These are phyloP conservation scores for Psilanteris sp. DNA, from an alignment of 1,140 invertebrate species.

Conservation along the genomic window DNA sequence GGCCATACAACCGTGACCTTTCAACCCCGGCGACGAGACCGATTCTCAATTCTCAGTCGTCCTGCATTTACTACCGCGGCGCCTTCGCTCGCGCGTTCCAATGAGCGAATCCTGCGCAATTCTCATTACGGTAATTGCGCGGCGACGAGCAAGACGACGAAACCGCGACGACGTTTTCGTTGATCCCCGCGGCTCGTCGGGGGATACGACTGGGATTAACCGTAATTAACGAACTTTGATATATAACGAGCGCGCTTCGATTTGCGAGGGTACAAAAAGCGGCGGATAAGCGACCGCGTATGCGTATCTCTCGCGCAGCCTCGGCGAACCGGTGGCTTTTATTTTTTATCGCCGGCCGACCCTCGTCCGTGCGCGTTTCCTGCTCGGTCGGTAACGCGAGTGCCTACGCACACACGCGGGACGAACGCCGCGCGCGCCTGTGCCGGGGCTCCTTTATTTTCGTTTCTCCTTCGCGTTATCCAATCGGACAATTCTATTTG, in stretches of 20 bases:
- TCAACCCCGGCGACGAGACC: slow-evolving; percentile 3
- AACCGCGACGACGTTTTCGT: slow-evolving; percentile 19
- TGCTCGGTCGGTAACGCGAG: slow-evolving; percentile 62
- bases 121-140: slow-evolving; percentile 16
- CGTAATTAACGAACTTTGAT: slow-evolving; percentile 33
- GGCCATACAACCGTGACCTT: slow-evolving; percentile 16
- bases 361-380: slow-evolving; percentile 71
- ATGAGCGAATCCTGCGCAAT: too few species aligned
- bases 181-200: slow-evolving; percentile 4
- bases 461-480: slow-evolving; percentile 5
- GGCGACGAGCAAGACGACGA: slow-evolving; percentile 4
- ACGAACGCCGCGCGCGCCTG: background rate
- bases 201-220: background rate
- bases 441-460: slow-evolving; percentile 22
- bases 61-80: too few species aligned
- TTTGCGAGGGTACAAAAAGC: slow-evolving; percentile 31
- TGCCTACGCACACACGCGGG: slow-evolving; percentile 25
- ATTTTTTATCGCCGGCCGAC: slow-evolving; percentile 66
- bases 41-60: slow-evolving; percentile 4
- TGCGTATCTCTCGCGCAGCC: slow-evolving; percentile 24
- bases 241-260: slow-evolving; percentile 28
- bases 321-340: slow-evolving; percentile 67
- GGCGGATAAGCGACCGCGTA: slow-evolving; percentile 11
- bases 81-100: too few species aligned
- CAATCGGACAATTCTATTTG: slow-evolving; percentile 14